Conservation (phyloP, 2,888 invertebrate genomes). For the Bellardia pandia region DNA sequence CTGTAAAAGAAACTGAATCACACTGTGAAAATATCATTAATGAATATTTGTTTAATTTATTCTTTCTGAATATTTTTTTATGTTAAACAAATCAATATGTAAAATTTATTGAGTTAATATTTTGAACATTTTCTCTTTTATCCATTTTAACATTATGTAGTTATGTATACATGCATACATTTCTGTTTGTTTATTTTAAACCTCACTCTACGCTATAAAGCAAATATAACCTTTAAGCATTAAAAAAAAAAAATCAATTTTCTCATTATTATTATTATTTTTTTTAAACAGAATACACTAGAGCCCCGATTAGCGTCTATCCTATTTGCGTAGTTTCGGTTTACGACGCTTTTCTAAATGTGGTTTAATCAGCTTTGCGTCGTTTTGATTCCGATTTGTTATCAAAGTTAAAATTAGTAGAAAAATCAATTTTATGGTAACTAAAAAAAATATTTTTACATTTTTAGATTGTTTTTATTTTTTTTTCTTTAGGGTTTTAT, state of each 20-base stretch:
- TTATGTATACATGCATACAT: background rate
- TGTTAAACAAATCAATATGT: slow-evolving; percentile 27
- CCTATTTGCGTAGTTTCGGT: too few species aligned
- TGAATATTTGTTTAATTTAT: background rate
- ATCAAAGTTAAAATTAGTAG: too few species aligned
- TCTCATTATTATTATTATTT: slow-evolving; percentile 13
- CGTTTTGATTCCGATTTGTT: too few species aligned
- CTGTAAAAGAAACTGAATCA: too few species aligned
- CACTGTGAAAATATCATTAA: too few species aligned
- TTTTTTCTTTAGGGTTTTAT: too few species aligned
- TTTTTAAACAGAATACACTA: background rate
- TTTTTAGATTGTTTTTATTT: too few species aligned
- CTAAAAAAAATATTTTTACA: too few species aligned
- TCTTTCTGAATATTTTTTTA: background rate
- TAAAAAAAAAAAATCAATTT: slow-evolving; percentile 24
- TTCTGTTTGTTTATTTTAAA: background rate
- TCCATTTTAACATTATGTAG: background rate
- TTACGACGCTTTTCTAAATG: too few species aligned
- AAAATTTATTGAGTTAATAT: background rate
- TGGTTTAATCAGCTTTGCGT: too few species aligned
- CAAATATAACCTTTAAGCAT: slow-evolving; percentile 21
- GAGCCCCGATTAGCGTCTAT: too few species aligned
- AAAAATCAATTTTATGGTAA: too few species aligned
- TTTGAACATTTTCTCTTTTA: slow-evolving; percentile 2
- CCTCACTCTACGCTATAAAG: background rate